Conservation (phyloP, 2,113 vertebrate genomes). For the Sporophila hypoxantha region DNA sequence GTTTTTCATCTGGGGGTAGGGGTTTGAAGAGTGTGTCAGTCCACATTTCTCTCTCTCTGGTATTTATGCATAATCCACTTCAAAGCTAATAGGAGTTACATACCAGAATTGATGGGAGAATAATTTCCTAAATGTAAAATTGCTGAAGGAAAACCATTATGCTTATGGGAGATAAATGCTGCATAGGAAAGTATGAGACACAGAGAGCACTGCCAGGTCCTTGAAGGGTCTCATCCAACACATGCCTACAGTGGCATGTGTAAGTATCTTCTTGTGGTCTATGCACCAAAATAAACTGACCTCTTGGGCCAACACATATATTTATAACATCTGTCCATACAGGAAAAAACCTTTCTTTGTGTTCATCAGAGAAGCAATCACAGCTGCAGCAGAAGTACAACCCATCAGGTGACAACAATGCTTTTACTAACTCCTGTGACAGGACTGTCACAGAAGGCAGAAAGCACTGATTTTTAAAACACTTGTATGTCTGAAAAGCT, state of each 20-base stretch:
- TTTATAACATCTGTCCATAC: slow-evolving; percentile 10
- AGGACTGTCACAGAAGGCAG: background rate
- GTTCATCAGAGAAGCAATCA: background rate
- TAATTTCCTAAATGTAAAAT: slow-evolving; percentile 30
- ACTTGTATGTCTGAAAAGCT: slow-evolving; percentile 2
- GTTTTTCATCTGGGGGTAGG: background rate
- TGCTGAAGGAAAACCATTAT: slow-evolving; percentile 26
- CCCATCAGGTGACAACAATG: background rate
- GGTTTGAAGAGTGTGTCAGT: background rate
- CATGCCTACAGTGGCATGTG: background rate
- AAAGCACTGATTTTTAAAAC: background rate
- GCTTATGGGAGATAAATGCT: slow-evolving; percentile 20
- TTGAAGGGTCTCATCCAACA: background rate
- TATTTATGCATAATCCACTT: slow-evolving; percentile 31
- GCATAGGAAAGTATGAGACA: background rate
- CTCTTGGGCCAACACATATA: background rate
- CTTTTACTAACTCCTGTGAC: background rate
- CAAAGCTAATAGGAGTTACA: slow-evolving; percentile 12
- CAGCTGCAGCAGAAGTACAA: background rate
- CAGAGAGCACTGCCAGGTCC: background rate
- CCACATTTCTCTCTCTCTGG: background rate
- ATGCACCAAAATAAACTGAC: slow-evolving; percentile 16
- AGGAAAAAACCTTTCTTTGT: background rate
- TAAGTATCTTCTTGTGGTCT: background rate
- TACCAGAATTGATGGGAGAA: background rate